phyloP scores from a whole-genome alignment of 2,797 vertebrate species.

The Lerista edwardsae region DNA sequence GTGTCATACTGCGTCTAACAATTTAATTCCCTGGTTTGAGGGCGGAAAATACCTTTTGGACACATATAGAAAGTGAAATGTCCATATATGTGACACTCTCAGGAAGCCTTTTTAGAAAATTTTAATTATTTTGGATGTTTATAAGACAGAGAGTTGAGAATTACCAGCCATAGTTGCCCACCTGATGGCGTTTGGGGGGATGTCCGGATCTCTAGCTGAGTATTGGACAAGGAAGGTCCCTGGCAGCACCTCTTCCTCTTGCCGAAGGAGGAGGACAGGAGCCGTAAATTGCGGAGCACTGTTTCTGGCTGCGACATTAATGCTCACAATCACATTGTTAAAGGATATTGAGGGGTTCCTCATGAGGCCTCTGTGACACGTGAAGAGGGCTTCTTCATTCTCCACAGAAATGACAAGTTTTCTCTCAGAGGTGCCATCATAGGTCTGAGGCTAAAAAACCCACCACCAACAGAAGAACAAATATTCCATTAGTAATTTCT shows the following conservation, averaged over 20 bases:
- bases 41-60: too few relatives aligned
- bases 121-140: too few relatives aligned
- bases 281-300: conserved; percentile 76
- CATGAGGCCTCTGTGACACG: conserved; percentile 51
- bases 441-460: conserved; percentile 76
- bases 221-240: conserved; percentile 75
- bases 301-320: conserved; percentile 75
- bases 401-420: conserved; percentile 73
- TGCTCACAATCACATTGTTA: conserved; percentile 46
- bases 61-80: too few relatives aligned
- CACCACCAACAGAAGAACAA: conserved; percentile 3
- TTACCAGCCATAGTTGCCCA: conserved; percentile 47
- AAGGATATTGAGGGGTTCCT: accelerated
- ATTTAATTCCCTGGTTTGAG: background rate
- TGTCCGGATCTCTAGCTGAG: conserved; percentile 74
- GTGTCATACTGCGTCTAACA: too few relatives aligned
- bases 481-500: background rate
- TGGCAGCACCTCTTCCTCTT: conserved; percentile 74
- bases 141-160: background rate
- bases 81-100: background rate
- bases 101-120: background rate
- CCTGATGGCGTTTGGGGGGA: conserved; percentile 66
- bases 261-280: conserved; percentile 38
- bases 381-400: conserved; percentile 77
- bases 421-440: conserved; percentile 37